phyloP scores from a whole-genome alignment of 30 jellyfish, hydroid and myxozoan genomes.

The Turritopsis rubra region DNA sequence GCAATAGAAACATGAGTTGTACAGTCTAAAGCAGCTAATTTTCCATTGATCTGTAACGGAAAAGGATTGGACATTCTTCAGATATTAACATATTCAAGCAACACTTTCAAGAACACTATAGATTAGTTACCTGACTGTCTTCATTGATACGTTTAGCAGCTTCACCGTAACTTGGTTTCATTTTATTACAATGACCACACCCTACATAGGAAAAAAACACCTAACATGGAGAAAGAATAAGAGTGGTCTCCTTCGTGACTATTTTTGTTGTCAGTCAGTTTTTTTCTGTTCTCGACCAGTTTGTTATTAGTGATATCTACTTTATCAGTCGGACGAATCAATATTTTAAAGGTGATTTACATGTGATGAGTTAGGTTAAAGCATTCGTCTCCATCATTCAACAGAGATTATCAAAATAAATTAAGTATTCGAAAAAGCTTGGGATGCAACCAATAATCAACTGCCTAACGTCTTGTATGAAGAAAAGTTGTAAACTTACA shows the following conservation, averaged over 20 bases:
- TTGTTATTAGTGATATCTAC: no score
- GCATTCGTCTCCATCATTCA: no score
- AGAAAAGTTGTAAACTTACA: slow-evolving; percentile 67
- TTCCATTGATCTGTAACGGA: slow-evolving; percentile 31
- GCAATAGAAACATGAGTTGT: slow-evolving; percentile 34
- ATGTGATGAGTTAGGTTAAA: no score
- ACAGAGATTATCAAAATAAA: no score
- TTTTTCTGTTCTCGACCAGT: background rate
- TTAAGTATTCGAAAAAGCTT: no score
- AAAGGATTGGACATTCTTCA: background rate
- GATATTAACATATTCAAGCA: background rate
- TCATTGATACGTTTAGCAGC: slow-evolving; percentile 66
- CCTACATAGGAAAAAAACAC: slow-evolving; percentile 32
- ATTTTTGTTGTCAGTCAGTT: background rate
- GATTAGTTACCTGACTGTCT: slow-evolving; percentile 17
- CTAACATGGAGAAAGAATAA: background rate
- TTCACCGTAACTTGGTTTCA: slow-evolving; percentile 78
- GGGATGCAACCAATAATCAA: no score
- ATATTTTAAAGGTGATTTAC: no score
- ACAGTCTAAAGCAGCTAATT: slow-evolving; percentile 82
- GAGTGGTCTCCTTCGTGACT: no score
- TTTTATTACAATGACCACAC: slow-evolving; percentile 93
- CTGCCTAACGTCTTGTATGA: no score
- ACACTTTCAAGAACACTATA: background rate
- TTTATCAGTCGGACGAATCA: no score